Conservation (phyloP, 1,140 invertebrate genomes). For the Linepithema humile region DNA sequence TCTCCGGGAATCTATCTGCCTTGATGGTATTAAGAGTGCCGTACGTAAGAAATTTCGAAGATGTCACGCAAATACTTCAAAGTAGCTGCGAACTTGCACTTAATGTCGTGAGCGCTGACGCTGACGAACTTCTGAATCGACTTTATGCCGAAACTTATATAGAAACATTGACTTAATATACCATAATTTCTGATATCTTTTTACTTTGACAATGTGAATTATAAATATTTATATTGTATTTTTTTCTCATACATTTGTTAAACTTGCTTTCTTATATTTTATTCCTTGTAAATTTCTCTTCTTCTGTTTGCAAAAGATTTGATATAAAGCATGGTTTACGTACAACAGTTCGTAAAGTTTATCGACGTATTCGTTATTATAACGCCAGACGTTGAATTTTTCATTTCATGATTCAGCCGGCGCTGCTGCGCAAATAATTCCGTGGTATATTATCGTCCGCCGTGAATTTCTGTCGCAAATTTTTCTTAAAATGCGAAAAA, state of each 20-base stretch:
- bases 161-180: not conserved
- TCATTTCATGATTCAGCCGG: not conserved
- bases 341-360: no score
- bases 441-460: not conserved
- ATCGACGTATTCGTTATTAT: not conserved
- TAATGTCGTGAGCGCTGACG: not conserved
- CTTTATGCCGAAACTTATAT: not conserved
- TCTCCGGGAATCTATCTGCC: not conserved
- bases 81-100: constrained; percentile 1
- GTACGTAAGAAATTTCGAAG: constrained; percentile 34
- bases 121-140: not conserved
- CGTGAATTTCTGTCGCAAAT: not conserved
- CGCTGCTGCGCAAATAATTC: not conserved
- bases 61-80: constrained; percentile 13
- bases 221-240: not conserved
- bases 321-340: no score
- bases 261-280: not conserved
- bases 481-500: not conserved
- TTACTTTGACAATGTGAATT: not conserved
- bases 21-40: not conserved
- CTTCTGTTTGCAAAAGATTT: not conserved
- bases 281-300: not conserved
- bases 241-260: not conserved
- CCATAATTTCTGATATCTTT: not conserved
- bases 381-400: not conserved